Evolutionary conservation across 2,797 vertebrate genomes (phyloP).

Genomic region (Poecile montanus): DNA sequence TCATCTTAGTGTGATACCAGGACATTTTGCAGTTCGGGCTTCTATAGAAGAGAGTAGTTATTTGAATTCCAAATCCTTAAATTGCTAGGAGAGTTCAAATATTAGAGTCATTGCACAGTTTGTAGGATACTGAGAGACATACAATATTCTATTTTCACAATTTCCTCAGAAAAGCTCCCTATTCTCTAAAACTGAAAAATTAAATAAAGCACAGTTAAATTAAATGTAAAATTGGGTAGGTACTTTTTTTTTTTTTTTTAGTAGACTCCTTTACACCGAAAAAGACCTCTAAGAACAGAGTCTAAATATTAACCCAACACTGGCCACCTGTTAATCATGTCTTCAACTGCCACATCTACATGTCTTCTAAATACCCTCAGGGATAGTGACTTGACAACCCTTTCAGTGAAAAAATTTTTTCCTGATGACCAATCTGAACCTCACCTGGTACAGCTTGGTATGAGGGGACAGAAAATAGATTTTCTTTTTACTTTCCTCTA

Average conservation of each 20-base stretch:
- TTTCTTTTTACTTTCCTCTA: neutral
- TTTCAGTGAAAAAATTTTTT: neutral
- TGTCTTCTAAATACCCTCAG: neutral
- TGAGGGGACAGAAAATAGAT: neutral
- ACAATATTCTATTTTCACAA: conserved; percentile 1
- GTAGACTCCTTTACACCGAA: neutral
- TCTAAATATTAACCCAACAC: neutral
- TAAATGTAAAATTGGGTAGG: neutral
- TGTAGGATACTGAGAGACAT: neutral
- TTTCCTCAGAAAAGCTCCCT: conserved; percentile 6
- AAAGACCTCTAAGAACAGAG: neutral
- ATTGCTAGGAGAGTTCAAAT: conserved; percentile 24
- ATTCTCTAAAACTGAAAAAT: neutral
- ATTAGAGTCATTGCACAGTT: conserved; percentile 1
- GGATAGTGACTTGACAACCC: neutral
- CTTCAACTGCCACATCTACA: neutral
- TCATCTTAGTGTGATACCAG: neutral
- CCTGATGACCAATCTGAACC: neutral
- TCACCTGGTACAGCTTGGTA: neutral
- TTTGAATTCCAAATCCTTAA: conserved; percentile 50
- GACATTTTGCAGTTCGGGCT: neutral
- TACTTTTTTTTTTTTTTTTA: neutral
- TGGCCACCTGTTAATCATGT: neutral
- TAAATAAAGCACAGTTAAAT: conserved; percentile 26
- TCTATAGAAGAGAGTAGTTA: neutral